Evolutionary conservation across 2,113 vertebrate species (phyloP), one percentile per base, ranked within the genome.

Genomic region (Protomyctophum bolini): DNA sequence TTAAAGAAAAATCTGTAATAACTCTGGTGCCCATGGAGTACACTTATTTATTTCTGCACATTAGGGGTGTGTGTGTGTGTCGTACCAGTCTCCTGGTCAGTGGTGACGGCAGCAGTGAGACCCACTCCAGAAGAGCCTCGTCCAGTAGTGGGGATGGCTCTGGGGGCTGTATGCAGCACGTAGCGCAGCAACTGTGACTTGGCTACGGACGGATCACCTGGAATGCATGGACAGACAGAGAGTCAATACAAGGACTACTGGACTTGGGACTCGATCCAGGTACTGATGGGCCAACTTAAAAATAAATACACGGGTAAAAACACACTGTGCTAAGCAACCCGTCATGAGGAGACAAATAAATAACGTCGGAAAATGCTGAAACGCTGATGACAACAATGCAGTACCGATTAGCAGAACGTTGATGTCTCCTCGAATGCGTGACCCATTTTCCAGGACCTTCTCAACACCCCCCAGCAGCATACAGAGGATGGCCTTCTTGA

Each of bases 401-500:
- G 5, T 91, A 99, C 98, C 98, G 77, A 99, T 99, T 3, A 99
- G 94, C 73, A 99, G 91, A 72, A 99, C 82, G 66, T 99, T 99
- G 89, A 99, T 98, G 90, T 99, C 98, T 73, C 98, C 98, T 86
- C 97, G 91, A 83, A 99, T 95, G 55, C 97, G 95, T 0, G 94
- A 97, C 52, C 96, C 97, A 0, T 99, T 99, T 41, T 99, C 97
- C 57, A 99, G 91, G 15, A 97, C 84, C 81, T 97, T 98, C 89
- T 99, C 98, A 76, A 97, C 96, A 0, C 98, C 98, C 8, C 98
- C 98, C 0, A 99, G 91, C 55, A 99, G 87, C 95, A 99, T 93
- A 83, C 98, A 99, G 8, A 99, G 95, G 75, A 99, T 94, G 1
- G 98, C 98, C 81, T 98, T 99, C 94, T 99, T 99, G 70, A 99